Evolutionary conservation across 1,140 invertebrate genomes (phyloP).

Genomic region (Conus betulinus): DNA sequence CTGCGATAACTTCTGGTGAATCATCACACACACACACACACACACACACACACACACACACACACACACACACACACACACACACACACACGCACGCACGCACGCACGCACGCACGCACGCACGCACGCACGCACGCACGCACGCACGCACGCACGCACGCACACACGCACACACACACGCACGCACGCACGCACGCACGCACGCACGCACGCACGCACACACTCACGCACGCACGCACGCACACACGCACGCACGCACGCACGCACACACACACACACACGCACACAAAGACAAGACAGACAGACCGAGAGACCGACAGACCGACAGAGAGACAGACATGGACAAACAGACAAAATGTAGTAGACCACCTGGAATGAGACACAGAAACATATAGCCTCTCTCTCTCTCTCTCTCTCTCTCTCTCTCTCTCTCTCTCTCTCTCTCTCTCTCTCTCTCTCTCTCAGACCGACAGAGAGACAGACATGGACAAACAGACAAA

Average conservation of each 20-base stretch:
- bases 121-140: slow-evolving; percentile 7
- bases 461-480: too few relatives aligned
- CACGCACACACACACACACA: not conserved
- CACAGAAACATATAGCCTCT: not conserved
- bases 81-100: not conserved
- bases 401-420: slow-evolving; percentile 10
- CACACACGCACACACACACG: slow-evolving; percentile 4
- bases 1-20: too few relatives aligned
- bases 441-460: too few relatives aligned
- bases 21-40: not conserved
- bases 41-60: not conserved
- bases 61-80: not conserved
- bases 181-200: not conserved
- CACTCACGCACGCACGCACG: not conserved
- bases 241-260: slow-evolving; percentile 6
- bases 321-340: too few relatives aligned
- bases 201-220: not conserved
- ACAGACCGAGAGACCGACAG: too few relatives aligned
- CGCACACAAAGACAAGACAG: not conserved
- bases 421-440: too few relatives aligned
- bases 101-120: not conserved
- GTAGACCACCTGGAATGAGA: too few relatives aligned
- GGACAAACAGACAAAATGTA: too few relatives aligned
- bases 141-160: not conserved
- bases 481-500: too few relatives aligned